These are phyloP conservation scores for Synanthedon vespiformis DNA, from an alignment of 2,888 invertebrate species.

Conservation along the genomic window DNA sequence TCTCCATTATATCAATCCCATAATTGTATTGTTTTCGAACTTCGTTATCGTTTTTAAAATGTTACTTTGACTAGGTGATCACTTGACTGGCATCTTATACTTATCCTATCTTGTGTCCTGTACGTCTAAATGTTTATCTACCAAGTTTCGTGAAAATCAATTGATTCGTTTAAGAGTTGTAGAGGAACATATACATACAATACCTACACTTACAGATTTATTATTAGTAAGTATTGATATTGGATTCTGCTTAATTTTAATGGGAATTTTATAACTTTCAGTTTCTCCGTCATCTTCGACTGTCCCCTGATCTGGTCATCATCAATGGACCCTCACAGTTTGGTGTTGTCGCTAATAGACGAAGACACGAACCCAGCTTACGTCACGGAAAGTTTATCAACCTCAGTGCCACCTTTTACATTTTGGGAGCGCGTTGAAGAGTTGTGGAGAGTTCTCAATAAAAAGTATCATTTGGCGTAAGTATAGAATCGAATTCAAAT, in stretches of 20 bases:
- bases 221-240: no score
- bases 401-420: slow-evolving; percentile 21
- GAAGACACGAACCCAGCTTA: slow-evolving; percentile 35
- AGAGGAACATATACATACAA: no score
- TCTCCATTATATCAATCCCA: no score
- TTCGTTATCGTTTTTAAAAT: no score
- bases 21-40: no score
- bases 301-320: slow-evolving; percentile 25
- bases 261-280: slow-evolving; percentile 7
- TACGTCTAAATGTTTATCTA: no score
- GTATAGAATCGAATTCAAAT: not conserved
- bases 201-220: no score
- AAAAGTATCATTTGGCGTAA: not conserved
- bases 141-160: no score
- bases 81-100: no score
- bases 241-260: not conserved
- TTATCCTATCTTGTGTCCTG: no score
- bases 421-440: slow-evolving; percentile 28
- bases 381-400: slow-evolving; percentile 17
- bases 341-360: slow-evolving; percentile 22
- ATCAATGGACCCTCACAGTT: slow-evolving; percentile 23
- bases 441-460: slow-evolving; percentile 13
- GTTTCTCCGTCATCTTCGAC: slow-evolving; percentile 14
- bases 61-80: no score
- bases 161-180: no score